A percentile compares a stretch with the other conserved stretches of the same genome.
Conservation (phyloP, 1,140 invertebrate genomes). For the Elysia chlorotica region DNA sequence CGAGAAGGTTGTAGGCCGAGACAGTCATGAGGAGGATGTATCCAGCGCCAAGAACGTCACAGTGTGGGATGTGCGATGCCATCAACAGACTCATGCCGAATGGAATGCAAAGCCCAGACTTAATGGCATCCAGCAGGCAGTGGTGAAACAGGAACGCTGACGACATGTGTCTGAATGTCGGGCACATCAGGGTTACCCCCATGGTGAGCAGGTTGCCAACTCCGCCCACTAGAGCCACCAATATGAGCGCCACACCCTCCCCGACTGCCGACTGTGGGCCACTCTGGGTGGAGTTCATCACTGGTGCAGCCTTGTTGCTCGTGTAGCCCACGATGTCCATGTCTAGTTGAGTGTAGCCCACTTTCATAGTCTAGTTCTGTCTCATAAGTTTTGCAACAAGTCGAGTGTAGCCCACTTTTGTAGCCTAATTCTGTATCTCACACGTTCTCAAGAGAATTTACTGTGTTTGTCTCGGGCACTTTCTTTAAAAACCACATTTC, state of each 20-base stretch:
- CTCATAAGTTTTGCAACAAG: no score
- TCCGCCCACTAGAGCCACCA: constrained; percentile 79
- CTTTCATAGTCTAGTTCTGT: no score
- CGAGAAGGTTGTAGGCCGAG: constrained; percentile 88
- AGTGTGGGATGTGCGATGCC: constrained; percentile 83
- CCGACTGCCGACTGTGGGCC: constrained; percentile 9
- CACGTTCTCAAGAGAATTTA: no score
- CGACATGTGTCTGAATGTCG: constrained; percentile 42
- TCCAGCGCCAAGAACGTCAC: constrained; percentile 86
- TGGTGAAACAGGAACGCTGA: constrained; percentile 55
- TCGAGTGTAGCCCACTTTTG: no score
- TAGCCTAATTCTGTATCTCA: no score
- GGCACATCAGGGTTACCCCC: constrained; percentile 68
- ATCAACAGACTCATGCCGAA: constrained; percentile 75
- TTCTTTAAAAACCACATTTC: no score
- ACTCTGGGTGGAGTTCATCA: constrained; percentile 12
- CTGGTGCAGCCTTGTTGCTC: background rate
- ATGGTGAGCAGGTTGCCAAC: constrained; percentile 81
- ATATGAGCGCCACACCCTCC: constrained; percentile 80
- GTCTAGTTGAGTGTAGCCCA: background rate
- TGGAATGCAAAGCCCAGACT: constrained; percentile 44
- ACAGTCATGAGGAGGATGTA: constrained; percentile 88
- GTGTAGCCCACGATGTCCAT: background rate
- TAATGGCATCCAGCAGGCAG: constrained; percentile 49
- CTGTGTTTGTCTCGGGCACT: no score